A percentile compares a stretch with the other conserved stretches of the same genome.
Evolutionary conservation across 2,888 invertebrate species (phyloP).

Genomic region (Orthosia cruda): DNA sequence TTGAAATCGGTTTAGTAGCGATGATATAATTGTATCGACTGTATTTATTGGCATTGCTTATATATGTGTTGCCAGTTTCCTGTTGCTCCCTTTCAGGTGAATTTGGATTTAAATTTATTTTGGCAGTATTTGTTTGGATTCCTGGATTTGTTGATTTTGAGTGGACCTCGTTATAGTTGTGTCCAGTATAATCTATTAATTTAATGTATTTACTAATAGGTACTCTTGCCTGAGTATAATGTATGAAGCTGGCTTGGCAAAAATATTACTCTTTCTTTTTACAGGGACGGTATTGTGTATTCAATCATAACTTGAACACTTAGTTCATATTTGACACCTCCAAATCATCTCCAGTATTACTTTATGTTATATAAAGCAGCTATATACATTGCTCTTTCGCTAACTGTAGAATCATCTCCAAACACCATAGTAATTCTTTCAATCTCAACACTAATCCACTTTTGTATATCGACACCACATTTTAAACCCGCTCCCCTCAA

Average conservation of each 20-base stretch:
- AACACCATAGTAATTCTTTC: neutral
- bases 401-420: neutral
- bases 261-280: neutral
- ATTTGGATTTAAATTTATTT: conserved; percentile 30
- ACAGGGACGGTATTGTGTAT: neutral
- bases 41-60: conserved; percentile 17
- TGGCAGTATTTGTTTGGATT: conserved; percentile 10
- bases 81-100: conserved; percentile 36
- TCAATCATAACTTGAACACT: neutral
- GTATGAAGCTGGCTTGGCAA: neutral
- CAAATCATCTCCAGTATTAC: neutral
- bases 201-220: neutral
- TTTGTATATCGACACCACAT: conserved; percentile 32
- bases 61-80: conserved; percentile 41
- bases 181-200: neutral
- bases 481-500: conserved; percentile 52
- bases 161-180: neutral
- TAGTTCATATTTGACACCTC: neutral
- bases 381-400: neutral
- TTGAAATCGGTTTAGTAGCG: conserved; percentile 56
- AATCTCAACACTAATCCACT: neutral
- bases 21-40: conserved; percentile 54
- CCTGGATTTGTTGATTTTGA: conserved; percentile 5
- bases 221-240: neutral
- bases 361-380: neutral